Evolutionary conservation across 2,888 invertebrate genomes (phyloP), one percentile per base, ranked within the genome.

Genomic region (Salticus scenicus): DNA sequence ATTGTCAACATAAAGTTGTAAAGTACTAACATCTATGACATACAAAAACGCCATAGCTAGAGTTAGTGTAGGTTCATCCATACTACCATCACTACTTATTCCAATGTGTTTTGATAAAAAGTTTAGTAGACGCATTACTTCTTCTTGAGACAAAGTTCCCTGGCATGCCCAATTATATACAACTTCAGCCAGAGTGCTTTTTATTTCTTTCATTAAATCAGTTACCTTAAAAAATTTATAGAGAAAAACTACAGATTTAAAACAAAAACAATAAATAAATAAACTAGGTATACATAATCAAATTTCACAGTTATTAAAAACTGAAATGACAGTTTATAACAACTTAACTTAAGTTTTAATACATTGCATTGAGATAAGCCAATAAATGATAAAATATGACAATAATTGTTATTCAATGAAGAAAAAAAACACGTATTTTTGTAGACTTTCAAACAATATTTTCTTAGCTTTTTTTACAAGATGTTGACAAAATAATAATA

Each of bases 1-100:
- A 83, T 88, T 88, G 81, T 92, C 91, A 76, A 91, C 91, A 70
- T 89, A 89, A 28, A 90, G 91, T 27, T 89, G 89, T 27, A 97
- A 91, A 28, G 95, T 93, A 88, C 96, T 96, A 12, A 97, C 92
- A 91, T 98, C 97, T 78, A 97, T 92, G 0, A 95, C 94, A 90
- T 96, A 96, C 1, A 98, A 91, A 63, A 97, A 91, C 0, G 97
- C 94, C 95, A 97, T 95, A 87, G 96, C 93, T 37, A 98, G 91
- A 0, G 95, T 94, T 1, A 97, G 91, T 0, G 95, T 95, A 0
- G 96, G 94, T 89, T 95, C 94, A 90, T 96, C 96, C 28, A 97
- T 92, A 14, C 94, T 94, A 1, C 96, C 96, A 0, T 94, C 92
- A 0, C 94, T 92, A n/a, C 88, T 88, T 76, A 90, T 89, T 7